phyloP scores from a whole-genome alignment of 2,888 invertebrate species.

The Acanthosepion lycidas region DNA sequence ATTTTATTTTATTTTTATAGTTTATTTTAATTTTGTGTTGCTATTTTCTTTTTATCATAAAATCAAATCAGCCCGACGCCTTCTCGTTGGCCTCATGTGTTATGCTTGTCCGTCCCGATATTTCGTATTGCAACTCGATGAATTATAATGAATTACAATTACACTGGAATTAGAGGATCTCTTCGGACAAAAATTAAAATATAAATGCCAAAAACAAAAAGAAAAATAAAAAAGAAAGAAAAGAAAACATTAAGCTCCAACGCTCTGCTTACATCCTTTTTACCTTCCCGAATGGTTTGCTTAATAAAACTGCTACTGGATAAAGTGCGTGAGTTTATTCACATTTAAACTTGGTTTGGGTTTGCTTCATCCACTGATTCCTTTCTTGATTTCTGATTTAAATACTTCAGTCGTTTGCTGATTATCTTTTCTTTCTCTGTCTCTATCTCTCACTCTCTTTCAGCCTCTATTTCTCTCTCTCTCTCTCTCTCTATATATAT shows the following conservation, averaged over 20 bases:
- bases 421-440: too few species aligned
- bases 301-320: too few species aligned
- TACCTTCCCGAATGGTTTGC: neutral
- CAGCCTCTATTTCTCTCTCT: too few species aligned
- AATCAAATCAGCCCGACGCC: neutral
- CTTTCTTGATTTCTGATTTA: too few species aligned
- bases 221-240: neutral
- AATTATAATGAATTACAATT: slow-evolving; percentile 15
- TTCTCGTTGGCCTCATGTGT: neutral
- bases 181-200: neutral
- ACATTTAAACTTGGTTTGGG: too few species aligned
- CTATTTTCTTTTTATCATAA: neutral
- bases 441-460: too few species aligned
- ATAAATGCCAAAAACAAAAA: neutral
- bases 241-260: neutral
- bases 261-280: neutral
- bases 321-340: too few species aligned
- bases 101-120: neutral
- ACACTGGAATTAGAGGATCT: neutral
- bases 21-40: neutral
- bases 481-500: too few species aligned
- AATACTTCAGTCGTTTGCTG: too few species aligned
- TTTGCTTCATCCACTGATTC: too few species aligned
- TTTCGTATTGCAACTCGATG: neutral
- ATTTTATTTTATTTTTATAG: neutral